Percentiles rank a stretch among this genome's conserved stretches.
phyloP scores from a whole-genome alignment of 2,888 invertebrate genomes.

The Erpobdella octoculata region DNA sequence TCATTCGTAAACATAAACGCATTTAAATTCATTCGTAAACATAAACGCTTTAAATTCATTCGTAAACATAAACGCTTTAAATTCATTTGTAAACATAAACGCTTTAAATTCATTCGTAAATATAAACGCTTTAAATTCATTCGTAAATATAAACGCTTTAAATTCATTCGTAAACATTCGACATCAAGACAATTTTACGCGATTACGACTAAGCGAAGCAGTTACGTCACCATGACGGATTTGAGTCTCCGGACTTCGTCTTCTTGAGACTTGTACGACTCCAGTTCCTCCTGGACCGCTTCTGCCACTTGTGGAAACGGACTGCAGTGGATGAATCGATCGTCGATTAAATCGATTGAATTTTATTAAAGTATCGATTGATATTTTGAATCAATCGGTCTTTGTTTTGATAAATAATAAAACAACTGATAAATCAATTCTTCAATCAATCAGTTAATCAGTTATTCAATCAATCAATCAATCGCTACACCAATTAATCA shows the following conservation, averaged over 20 bases:
- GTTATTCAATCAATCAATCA: too few relatives aligned
- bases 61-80: too few relatives aligned
- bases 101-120: too few relatives aligned
- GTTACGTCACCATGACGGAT: slow-evolving; percentile 66
- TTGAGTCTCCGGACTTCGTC: slow-evolving; percentile 93
- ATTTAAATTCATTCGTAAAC: background rate
- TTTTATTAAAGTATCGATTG: background rate
- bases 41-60: too few relatives aligned
- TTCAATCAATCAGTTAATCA: too few relatives aligned
- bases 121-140: too few relatives aligned
- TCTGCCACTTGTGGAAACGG: slow-evolving; percentile 74
- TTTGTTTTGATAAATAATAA: background rate
- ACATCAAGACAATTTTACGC: too few relatives aligned
- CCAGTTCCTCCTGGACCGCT: slow-evolving; percentile 94
- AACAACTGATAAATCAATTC: background rate
- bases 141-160: too few relatives aligned
- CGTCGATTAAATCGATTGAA: background rate
- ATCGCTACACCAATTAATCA: too few relatives aligned
- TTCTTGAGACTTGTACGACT: slow-evolving; percentile 84
- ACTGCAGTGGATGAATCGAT: slow-evolving; percentile 38
- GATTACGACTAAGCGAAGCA: too few relatives aligned
- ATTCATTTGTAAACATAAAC: too few relatives aligned
- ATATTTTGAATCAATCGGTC: background rate
- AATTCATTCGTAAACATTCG: background rate
- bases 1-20: background rate